Conservation (phyloP, 2,113 vertebrate genomes). For the Poeciliopsis retropinna region DNA sequence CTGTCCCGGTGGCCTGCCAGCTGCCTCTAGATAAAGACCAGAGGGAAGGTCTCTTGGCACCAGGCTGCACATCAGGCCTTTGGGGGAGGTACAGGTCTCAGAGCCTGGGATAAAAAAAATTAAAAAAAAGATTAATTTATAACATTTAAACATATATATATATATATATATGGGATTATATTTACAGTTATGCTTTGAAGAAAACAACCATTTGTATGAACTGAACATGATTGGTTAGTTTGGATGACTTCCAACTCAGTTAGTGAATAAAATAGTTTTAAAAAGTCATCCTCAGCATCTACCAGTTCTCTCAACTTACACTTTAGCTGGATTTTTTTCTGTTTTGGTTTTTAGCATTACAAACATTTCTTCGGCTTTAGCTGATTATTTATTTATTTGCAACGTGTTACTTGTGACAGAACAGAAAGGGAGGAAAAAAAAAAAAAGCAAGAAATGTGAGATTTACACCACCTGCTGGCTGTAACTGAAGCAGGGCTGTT, state of each 20-base stretch:
- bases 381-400: neutral
- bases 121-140: neutral
- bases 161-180: too few relatives aligned
- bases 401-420: neutral
- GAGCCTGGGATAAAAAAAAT: constrained; percentile 57
- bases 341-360: too few relatives aligned
- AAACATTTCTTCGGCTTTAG: neutral
- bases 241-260: too few relatives aligned
- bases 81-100: constrained; percentile 71
- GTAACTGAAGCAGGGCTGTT: neutral
- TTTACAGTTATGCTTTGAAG: too few relatives aligned
- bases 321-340: too few relatives aligned
- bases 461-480: neutral
- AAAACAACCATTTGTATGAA: too few relatives aligned
- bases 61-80: constrained; percentile 58
- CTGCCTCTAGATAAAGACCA: neutral
- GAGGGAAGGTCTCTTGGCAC: neutral
- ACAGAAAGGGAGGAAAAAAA: neutral
- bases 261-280: too few relatives aligned
- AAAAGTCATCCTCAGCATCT: too few relatives aligned
- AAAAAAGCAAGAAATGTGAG: neutral
- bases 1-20: neutral
- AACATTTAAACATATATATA: too few relatives aligned
- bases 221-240: too few relatives aligned
- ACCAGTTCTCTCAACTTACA: too few relatives aligned